Evolutionary conservation across 2,113 vertebrate species (phyloP), one percentile per base, ranked within the genome.

Genomic region (Hemichromis elongatus): DNA sequence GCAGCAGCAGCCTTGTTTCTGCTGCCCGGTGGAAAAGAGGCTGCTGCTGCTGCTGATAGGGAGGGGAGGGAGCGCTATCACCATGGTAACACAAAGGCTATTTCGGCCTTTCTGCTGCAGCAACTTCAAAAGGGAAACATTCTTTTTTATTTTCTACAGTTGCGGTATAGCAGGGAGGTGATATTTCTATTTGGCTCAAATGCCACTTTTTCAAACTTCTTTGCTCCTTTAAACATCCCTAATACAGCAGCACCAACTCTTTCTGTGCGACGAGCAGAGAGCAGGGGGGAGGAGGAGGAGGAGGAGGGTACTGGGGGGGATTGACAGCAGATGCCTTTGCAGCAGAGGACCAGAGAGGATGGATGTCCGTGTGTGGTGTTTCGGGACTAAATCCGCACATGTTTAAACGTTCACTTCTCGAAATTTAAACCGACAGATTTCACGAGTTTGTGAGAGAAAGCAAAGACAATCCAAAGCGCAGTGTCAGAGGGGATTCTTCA

Each of bases 261-360:
- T 3, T 19, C 40, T 63, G 53, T 55, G 82, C 66, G 84, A 79
- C 66, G 30, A 52, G 70, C 42, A 77, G 70, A 45, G 80, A 47
- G 3, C 53, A n/a, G 63, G 5, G 30, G 18, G 37, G 84, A 88
- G 79, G 54, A 55, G 10, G 70, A 24, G 24, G 56, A 50, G 83
- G 54, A 18, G 79, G 55, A 30, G 35, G 68, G 52, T 26, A 10
- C 56, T n/a, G n/a, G 7, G 18, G 21, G 21, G 53, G 18, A 30
- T 30, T 84, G 80, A 47, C 82, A 73, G 88, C 85, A 87, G 91
- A 93, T 94, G 92, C 92, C 91, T 93, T 92, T 95, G 93, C 93
- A 89, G 91, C 89, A 92, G 87, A 88, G 68, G 59, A 89, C 47
- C 81, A 50, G 24, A 70, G 88, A 89, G 87, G 91, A 89, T 90